Evolutionary conservation across 2,797 vertebrate species (phyloP).

Genomic region (Xenops minutus): DNA sequence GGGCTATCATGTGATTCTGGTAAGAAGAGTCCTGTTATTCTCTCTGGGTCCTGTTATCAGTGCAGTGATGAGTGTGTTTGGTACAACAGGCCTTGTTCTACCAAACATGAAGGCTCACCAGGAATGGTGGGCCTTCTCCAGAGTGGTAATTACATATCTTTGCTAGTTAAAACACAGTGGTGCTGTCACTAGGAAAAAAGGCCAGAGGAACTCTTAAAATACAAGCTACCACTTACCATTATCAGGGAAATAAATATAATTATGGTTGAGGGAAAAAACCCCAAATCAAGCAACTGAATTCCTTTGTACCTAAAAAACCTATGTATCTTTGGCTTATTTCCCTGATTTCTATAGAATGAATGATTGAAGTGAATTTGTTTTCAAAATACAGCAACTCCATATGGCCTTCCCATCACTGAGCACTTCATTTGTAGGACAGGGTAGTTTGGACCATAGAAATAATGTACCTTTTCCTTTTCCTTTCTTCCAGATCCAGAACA

Average conservation of each 20-base stretch:
- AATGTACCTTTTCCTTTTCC: not conserved
- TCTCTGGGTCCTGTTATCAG: not conserved
- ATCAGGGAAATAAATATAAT: not conserved
- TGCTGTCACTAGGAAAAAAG: not conserved
- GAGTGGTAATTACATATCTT: not conserved
- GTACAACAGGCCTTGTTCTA: not conserved
- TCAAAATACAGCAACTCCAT: not conserved
- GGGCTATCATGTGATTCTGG: constrained; percentile 86
- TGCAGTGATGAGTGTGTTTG: not conserved
- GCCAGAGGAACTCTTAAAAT: not conserved
- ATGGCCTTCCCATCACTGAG: not conserved
- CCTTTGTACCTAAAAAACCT: not conserved
- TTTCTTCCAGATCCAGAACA: constrained; percentile 77
- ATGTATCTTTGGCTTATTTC: not conserved
- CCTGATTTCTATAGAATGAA: not conserved
- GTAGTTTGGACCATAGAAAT: not conserved
- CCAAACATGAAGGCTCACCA: not conserved
- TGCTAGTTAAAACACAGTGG: not conserved
- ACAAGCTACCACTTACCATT: not conserved
- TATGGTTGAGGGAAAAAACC: not conserved
- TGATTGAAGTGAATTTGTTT: not conserved
- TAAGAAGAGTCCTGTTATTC: constrained; percentile 65
- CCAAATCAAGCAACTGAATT: not conserved
- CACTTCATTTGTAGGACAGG: not conserved
- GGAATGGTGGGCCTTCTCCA: not conserved